Evolutionary conservation across 1,140 invertebrate genomes (phyloP).

Genomic region (Calliphora vicina): DNA sequence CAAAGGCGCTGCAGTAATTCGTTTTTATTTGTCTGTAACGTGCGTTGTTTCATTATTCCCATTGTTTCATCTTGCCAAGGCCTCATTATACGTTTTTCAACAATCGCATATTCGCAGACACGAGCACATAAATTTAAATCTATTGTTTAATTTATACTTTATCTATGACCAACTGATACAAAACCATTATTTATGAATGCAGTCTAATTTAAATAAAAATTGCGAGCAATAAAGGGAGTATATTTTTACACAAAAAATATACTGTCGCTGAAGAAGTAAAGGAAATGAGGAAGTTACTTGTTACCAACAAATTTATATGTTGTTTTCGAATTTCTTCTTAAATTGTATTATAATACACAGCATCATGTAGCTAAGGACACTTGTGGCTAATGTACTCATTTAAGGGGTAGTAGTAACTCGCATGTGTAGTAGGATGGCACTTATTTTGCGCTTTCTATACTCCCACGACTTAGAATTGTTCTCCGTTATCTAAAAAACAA

Average conservation of each 20-base stretch:
- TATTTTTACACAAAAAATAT: background rate
- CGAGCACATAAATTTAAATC: background rate
- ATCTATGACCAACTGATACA: constrained; percentile 4
- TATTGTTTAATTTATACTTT: constrained; percentile 5
- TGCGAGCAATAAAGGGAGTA: background rate
- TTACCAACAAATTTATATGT: background rate
- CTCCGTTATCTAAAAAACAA: no score
- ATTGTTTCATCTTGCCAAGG: background rate
- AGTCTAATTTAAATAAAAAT: constrained; percentile 6
- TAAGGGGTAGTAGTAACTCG: no score
- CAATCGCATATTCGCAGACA: no score
- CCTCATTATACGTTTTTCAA: background rate
- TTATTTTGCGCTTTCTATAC: no score
- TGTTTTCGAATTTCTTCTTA: background rate
- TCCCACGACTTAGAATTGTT: no score
- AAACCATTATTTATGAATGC: constrained; percentile 2
- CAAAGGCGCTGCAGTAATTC: background rate
- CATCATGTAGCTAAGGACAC: background rate
- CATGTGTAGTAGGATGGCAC: background rate
- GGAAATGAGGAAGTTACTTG: background rate
- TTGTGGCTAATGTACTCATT: background rate
- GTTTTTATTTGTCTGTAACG: background rate
- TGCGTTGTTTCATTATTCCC: background rate
- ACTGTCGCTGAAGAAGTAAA: background rate
- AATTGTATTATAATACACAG: background rate